Evolutionary conservation across 2,888 invertebrate genomes (phyloP), one percentile per base, ranked within the genome.

Genomic region (Andrena fulva): DNA sequence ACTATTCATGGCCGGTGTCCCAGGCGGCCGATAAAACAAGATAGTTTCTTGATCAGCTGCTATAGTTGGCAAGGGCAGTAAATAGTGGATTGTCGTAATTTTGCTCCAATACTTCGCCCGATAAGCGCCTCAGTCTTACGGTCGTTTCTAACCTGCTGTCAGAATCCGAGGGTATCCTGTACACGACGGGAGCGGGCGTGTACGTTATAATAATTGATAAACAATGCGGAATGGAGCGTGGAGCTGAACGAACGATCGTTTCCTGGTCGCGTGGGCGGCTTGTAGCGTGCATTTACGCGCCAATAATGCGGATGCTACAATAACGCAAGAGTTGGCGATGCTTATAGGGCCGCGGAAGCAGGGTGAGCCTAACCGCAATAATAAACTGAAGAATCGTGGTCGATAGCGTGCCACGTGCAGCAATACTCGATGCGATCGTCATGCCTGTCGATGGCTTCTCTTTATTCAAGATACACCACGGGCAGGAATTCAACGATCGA

Each of bases 181-280:
- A 52, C 56, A 67, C 42, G 80, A 79, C 80, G 68, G 74, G 74
- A 81, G 69, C 68, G 71, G 67, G 79, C 73, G 66, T 77, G 73
- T 72, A 84, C 84, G 85, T 87, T 83, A 86, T 86, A 85, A 87
- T 88, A 90, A 90, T 90, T 88, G 89, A 90, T 90, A 90, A 90
- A 88, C 90, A 88, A 88, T 85, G 87, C 85, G 89, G 87, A 87
- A 86, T 87, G 85, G 80, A 84, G 77, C 69, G 77, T n/a, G 80
- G 56, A 60, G 64, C 79, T 54, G 82, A 80, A 85, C 75, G 77
- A 69, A 60, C 56, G 83, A 77, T 81, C 77, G 77, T 86, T 89
- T 89, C 89, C 87, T 89, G 88, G 85, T 89, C 82, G 85, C 81
- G 90, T 89, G 89, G 90, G 90, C 88, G 89, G 84, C 77, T 68